Evolutionary conservation across 2,797 vertebrate genomes (phyloP).

Genomic region (Myotis vivesi): DNA sequence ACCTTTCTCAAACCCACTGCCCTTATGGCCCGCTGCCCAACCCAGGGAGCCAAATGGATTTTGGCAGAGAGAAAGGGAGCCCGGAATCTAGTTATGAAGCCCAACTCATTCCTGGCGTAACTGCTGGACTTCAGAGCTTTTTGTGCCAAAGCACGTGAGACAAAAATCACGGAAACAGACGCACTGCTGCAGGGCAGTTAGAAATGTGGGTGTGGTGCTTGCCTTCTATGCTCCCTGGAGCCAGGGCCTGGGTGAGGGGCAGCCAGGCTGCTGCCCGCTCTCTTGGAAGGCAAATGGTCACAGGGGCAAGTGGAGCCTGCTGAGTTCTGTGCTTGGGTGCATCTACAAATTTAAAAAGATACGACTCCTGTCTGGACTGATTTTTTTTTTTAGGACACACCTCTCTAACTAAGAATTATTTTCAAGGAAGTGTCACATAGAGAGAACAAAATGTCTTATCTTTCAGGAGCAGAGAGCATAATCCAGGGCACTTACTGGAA

Average conservation of each 20-base stretch:
- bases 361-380: slow-evolving; percentile 68
- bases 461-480: slow-evolving; percentile 79
- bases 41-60: background rate
- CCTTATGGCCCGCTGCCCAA: background rate
- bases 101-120: background rate
- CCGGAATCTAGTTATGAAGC: background rate
- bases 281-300: slow-evolving; percentile 58
- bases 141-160: background rate
- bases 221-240: background rate
- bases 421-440: slow-evolving; percentile 67
- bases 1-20: background rate
- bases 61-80: background rate
- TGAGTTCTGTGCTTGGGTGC: background rate
- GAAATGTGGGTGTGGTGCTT: background rate
- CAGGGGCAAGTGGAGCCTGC: slow-evolving; percentile 32
- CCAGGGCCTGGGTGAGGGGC: background rate
- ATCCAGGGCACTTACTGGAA: slow-evolving; percentile 86
- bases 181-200: background rate
- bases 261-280: background rate
- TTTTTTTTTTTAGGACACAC: slow-evolving; percentile 68
- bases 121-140: background rate
- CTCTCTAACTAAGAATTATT: slow-evolving; percentile 65
- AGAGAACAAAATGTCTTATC: slow-evolving; percentile 82
- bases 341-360: slow-evolving; percentile 3
- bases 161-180: background rate